Percentiles rank a stretch among this genome's conserved stretches.
Conservation (phyloP, 1,140 invertebrate species). For the Pachypsylla venusta region DNA sequence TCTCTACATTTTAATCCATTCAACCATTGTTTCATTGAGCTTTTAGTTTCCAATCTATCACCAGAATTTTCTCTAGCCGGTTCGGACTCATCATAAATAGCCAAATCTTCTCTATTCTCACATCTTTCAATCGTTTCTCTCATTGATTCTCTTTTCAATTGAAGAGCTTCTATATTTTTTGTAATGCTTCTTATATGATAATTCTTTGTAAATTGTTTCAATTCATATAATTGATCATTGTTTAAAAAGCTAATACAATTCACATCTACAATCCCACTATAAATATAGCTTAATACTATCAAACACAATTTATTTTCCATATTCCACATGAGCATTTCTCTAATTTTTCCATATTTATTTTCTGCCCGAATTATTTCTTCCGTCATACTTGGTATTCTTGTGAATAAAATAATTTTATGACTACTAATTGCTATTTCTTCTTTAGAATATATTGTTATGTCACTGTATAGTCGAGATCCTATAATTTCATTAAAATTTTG, state of each 20-base stretch:
- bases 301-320: not conserved
- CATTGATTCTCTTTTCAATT: not conserved
- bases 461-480: slow-evolving; percentile 19
- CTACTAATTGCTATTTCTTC: slow-evolving; percentile 18
- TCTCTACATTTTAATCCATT: not conserved
- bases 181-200: not conserved
- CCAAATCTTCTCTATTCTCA: not conserved
- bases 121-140: not conserved
- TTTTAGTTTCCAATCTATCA: no score
- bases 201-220: not conserved
- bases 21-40: not conserved
- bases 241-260: not conserved
- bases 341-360: slow-evolving; percentile 9
- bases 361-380: slow-evolving; percentile 17
- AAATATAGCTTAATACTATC: not conserved
- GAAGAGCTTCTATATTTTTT: not conserved
- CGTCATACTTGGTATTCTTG: slow-evolving; percentile 18
- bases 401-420: slow-evolving; percentile 19
- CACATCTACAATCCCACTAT: not conserved
- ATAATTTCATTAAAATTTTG: slow-evolving; percentile 17
- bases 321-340: slow-evolving; percentile 20
- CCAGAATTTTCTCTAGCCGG: no score
- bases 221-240: not conserved
- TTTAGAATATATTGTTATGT: slow-evolving; percentile 19
- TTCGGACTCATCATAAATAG: no score